Percentiles rank a stretch among this genome's conserved stretches.
phyloP scores from a whole-genome alignment of 2,888 invertebrate genomes.

The Aromia moschata region DNA sequence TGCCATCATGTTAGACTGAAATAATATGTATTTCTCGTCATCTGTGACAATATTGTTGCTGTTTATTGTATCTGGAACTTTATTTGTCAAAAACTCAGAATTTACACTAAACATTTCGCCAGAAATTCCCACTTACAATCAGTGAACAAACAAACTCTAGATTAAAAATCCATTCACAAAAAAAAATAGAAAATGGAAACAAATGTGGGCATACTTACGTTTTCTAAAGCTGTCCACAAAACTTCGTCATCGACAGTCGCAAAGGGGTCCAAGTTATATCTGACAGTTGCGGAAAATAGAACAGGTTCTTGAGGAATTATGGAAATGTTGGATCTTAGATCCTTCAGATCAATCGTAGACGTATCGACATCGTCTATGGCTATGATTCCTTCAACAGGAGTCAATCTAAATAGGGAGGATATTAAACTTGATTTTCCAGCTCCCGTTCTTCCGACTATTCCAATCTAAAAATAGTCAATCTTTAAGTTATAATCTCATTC shows the following conservation, averaged over 20 bases:
- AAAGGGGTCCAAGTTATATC: slow-evolving; percentile 88
- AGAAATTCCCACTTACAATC: no score
- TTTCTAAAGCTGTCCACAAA: slow-evolving; percentile 80
- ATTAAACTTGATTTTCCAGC: slow-evolving; percentile 82
- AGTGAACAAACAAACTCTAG: no score
- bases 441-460: slow-evolving; percentile 28
- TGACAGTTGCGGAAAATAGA: slow-evolving; percentile 82
- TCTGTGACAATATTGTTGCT: no score
- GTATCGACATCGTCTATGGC: slow-evolving; percentile 80
- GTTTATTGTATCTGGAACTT: no score
- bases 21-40: no score
- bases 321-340: slow-evolving; percentile 81
- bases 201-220: slow-evolving; percentile 24
- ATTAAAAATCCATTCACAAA: no score
- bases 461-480: slow-evolving; percentile 22
- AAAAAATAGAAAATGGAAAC: no score
- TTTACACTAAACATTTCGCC: no score
- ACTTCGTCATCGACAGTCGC: slow-evolving; percentile 74
- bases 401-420: slow-evolving; percentile 82
- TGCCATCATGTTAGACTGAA: no score
- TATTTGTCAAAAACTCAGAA: no score
- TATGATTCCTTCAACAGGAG: slow-evolving; percentile 80
- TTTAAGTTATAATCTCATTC: no score
- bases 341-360: slow-evolving; percentile 74
- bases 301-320: slow-evolving; percentile 87